A percentile compares a stretch with the other conserved stretches of the same genome.
Conservation (phyloP, 2,888 invertebrate genomes). For the Encarsia formosa region DNA sequence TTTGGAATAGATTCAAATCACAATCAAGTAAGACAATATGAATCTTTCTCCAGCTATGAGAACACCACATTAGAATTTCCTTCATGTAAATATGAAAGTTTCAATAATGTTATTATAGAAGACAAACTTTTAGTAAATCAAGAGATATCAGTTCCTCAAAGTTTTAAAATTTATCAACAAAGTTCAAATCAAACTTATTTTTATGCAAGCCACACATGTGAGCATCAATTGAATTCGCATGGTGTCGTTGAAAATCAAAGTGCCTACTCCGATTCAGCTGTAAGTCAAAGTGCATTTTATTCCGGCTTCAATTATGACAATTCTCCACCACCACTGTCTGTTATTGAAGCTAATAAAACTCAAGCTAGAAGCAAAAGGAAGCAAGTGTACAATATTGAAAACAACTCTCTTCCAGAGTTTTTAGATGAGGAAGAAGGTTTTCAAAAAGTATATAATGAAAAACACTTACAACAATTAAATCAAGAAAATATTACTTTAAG, state of each 20-base stretch:
- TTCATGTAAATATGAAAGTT: too few species aligned
- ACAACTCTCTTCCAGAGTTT: constrained; percentile 17
- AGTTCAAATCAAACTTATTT: too few species aligned
- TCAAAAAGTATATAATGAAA: constrained; percentile 2
- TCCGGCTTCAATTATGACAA: too few species aligned
- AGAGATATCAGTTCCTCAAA: background rate
- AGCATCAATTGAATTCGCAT: too few species aligned
- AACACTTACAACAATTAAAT: constrained; percentile 2
- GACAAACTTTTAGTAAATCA: background rate
- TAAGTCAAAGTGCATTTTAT: too few species aligned
- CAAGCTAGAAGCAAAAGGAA: constrained; percentile 19
- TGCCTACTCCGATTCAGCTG: too few species aligned
- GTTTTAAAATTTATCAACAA: too few species aligned
- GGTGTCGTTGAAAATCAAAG: too few species aligned
- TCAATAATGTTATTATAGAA: background rate
- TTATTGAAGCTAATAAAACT: too few species aligned
- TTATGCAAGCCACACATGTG: too few species aligned
- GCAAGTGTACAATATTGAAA: constrained; percentile 16
- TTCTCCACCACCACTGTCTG: too few species aligned
- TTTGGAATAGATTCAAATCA: background rate
- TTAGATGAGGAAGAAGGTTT: background rate
- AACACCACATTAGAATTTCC: too few species aligned
- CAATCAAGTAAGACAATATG: background rate
- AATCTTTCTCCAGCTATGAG: background rate
- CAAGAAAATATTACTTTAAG: constrained; percentile 15